Evolutionary conservation across 1,140 invertebrate genomes (phyloP), one percentile per base, ranked within the genome.

Genomic region (Campoletis sonorensis): DNA sequence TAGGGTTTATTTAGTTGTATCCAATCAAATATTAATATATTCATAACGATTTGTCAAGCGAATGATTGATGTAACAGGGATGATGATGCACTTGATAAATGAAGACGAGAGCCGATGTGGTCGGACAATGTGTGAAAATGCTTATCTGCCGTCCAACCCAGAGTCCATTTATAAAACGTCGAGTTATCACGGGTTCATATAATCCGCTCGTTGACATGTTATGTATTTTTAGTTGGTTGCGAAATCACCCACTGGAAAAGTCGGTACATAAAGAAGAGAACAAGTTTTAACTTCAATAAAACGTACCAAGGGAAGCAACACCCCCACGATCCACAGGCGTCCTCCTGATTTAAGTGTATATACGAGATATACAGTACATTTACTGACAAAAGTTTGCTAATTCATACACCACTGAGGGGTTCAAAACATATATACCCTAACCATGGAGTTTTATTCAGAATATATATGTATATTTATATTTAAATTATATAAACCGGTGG

Each of bases 111-210:
- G 54, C 1, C 18, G 21, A 21, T 13, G 40, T 4, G 18, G 8
- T 58, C 21, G 54, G 54, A 1, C 18, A 1, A 21, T 8, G 15
- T 4, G 40, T 7, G 21, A 21, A 4, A 8, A 58, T 21, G 54
- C 54, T 58, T 71, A n/a, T 33, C 23, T 40, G 27, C 18, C 68
- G 33, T 37, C 18, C 27, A 45, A n/a, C n/a, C 27, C 18, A 37
- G 16, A 30, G 33, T 37, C 68, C 68, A 71, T 71, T 71, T 71
- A 37, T 71, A 71, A 71, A 71, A 40, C 68, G 68, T 71, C 40
- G 68, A 37, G 10, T 37, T 71, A n/a, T 71, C 68, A n/a, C 2
- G 68, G 68, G 68, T n/a, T 23, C 16, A 21, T 58, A 23, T 58
- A 58, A 58, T 58, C 2, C 21, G 1, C 18, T 58, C 21, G 21